Percentiles rank a stretch among this genome's conserved stretches.
Conservation (phyloP, 1,140 invertebrate genomes). For the Drosophila tani region DNA sequence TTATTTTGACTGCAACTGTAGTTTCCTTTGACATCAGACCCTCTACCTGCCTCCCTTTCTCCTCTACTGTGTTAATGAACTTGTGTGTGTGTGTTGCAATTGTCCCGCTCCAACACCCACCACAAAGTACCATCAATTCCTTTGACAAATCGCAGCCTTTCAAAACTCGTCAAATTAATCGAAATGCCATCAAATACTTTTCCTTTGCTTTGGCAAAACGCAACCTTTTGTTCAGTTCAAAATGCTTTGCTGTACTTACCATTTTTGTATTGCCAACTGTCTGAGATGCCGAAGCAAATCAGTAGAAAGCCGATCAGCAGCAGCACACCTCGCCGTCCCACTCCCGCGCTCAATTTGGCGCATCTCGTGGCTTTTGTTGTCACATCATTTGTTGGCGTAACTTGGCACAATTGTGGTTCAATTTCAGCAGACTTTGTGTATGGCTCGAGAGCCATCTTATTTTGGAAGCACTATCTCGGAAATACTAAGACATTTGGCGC, state of each 20-base stretch:
- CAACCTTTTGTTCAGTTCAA: constrained; percentile 10
- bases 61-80: constrained; percentile 41
- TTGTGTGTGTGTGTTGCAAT: constrained; percentile 20
- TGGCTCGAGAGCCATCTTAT: constrained; percentile 74
- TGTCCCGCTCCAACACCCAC: background rate
- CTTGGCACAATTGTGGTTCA: constrained; percentile 69
- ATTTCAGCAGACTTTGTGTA: constrained; percentile 58
- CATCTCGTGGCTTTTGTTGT: constrained; percentile 45
- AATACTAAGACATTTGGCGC: constrained; percentile 63
- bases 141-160: constrained; percentile 15
- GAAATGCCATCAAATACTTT: constrained; percentile 43
- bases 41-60: background rate
- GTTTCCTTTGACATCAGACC: background rate
- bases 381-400: constrained; percentile 29
- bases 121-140: constrained; percentile 21
- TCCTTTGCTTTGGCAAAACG: constrained; percentile 31
- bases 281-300: constrained; percentile 59
- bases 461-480: constrained; percentile 43
- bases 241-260: constrained; percentile 46
- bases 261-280: constrained; percentile 72
- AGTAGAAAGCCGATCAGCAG: constrained; percentile 58
- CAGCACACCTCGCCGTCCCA: constrained; percentile 21
- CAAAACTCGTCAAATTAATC: constrained; percentile 41
- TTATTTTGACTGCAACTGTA: background rate
- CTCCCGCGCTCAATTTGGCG: constrained; percentile 17